Evolutionary conservation across 2,888 invertebrate species (phyloP).

Genomic region (Pachymerium ferrugineum): DNA sequence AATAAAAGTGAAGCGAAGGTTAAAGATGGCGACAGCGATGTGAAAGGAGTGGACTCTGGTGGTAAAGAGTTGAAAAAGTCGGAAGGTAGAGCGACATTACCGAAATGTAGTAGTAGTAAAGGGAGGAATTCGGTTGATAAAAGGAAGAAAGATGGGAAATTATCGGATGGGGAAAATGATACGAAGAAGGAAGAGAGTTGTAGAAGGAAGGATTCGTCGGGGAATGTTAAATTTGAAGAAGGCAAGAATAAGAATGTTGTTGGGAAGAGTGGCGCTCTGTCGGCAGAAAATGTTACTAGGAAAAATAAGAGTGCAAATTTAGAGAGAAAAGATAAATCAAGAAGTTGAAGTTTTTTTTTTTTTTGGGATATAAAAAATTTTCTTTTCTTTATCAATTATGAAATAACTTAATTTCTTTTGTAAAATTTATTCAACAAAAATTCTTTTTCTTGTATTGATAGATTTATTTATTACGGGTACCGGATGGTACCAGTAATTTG

Average conservation of each 20-base stretch:
- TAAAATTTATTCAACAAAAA: slow-evolving; percentile 17
- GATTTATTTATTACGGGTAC: too few species aligned
- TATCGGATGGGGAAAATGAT: slow-evolving; percentile 3
- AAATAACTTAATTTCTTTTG: too few species aligned
- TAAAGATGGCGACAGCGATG: too few species aligned
- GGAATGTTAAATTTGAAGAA: neutral
- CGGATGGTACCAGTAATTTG: too few species aligned
- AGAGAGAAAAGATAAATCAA: slow-evolving; percentile 1
- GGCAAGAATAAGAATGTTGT: neutral
- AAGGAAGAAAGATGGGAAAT: neutral
- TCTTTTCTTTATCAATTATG: too few species aligned
- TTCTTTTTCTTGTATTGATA: too few species aligned
- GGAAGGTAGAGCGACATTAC: neutral
- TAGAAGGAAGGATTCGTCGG: neutral
- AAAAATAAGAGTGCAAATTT: neutral
- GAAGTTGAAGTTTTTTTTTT: slow-evolving; percentile 9
- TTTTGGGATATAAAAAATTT: too few species aligned
- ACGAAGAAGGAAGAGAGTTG: neutral
- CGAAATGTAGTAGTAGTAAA: neutral
- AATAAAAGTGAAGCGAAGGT: neutral
- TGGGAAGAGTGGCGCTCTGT: neutral
- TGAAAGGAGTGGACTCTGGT: neutral
- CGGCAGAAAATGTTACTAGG: neutral
- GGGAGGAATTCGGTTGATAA: neutral
- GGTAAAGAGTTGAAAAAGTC: neutral